Percentiles rank a stretch among this genome's conserved stretches.
Conservation (phyloP, 2,797 vertebrate species). For the Calcarius lapponicus region DNA sequence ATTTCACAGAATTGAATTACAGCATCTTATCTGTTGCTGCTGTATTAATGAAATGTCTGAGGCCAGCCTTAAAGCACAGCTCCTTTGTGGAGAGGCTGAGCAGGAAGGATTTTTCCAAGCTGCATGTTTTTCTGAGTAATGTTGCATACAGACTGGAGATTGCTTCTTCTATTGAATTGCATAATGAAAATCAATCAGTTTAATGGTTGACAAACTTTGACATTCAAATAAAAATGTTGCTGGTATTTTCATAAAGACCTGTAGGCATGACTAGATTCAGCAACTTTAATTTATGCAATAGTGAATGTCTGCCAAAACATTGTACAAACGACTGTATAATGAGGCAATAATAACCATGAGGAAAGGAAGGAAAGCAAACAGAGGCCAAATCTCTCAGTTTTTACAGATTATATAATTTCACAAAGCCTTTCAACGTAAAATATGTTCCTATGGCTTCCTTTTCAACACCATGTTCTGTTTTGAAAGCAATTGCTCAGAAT, state of each 20-base stretch:
- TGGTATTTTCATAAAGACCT: slow-evolving; percentile 77
- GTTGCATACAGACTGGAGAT: slow-evolving; percentile 75
- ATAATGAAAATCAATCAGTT: slow-evolving; percentile 84
- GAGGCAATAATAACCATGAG: slow-evolving; percentile 69
- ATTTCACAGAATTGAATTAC: slow-evolving; percentile 52
- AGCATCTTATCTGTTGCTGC: not conserved
- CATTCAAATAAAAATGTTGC: slow-evolving; percentile 83
- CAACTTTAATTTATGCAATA: slow-evolving; percentile 76
- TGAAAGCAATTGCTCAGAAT: slow-evolving; percentile 17
- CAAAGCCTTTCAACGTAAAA: slow-evolving; percentile 25
- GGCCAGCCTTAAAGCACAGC: slow-evolving; percentile 30
- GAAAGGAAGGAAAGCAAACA: slow-evolving; percentile 17
- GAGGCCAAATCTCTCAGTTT: slow-evolving; percentile 37
- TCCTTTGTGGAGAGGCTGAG: slow-evolving; percentile 36
- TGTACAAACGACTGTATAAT: slow-evolving; percentile 75
- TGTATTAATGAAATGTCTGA: slow-evolving; percentile 52
- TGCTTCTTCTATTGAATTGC: slow-evolving; percentile 76
- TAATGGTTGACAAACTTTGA: slow-evolving; percentile 86
- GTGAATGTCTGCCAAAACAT: slow-evolving; percentile 73
- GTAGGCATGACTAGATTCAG: slow-evolving; percentile 74
- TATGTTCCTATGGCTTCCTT: slow-evolving; percentile 20
- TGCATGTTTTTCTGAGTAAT: slow-evolving; percentile 63
- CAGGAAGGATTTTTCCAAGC: slow-evolving; percentile 58
- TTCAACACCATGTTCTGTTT: slow-evolving; percentile 29
- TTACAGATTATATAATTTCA: slow-evolving; percentile 56